phyloP scores from a whole-genome alignment of 37 sponge, comb jelly and placozoan genomes.

The Chondrilla cf. caribensis region DNA sequence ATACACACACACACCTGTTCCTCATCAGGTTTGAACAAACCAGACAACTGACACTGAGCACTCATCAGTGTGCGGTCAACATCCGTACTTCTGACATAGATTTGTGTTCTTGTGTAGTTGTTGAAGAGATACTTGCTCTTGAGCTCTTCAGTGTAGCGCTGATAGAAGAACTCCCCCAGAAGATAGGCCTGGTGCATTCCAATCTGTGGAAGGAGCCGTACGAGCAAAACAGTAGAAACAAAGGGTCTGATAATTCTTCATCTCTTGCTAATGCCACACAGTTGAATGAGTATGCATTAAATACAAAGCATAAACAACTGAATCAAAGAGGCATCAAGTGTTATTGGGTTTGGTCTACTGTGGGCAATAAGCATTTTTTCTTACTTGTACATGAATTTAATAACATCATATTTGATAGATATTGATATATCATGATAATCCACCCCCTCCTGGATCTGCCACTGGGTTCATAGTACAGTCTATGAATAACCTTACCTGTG shows the following conservation, averaged over 20 bases:
- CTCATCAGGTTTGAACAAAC: slow-evolving; percentile 62
- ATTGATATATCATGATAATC: no score
- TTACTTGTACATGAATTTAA: no score
- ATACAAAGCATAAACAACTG: background rate
- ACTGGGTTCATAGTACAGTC: no score
- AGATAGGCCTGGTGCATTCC: slow-evolving; percentile 61
- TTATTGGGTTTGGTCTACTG: no score
- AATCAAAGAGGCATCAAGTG: no score
- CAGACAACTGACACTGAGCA: slow-evolving; percentile 75
- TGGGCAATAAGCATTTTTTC: no score
- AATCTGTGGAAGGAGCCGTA: slow-evolving; percentile 23
- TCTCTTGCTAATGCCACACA: background rate
- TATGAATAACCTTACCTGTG: no score
- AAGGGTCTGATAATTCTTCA: no score
- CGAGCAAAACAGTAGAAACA: background rate
- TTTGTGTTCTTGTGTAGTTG: slow-evolving; percentile 71
- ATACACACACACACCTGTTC: slow-evolving; percentile 45
- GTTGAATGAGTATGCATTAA: background rate
- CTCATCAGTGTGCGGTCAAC: slow-evolving; percentile 97
- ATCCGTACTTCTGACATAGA: slow-evolving; percentile 89
- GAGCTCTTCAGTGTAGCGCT: slow-evolving; percentile 37
- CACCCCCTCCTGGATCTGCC: no score
- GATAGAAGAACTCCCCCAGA: slow-evolving; percentile 52
- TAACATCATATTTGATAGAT: no score
- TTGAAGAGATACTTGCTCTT: background rate